A percentile compares a stretch with the other conserved stretches of the same genome.
Evolutionary conservation across 2,113 vertebrate genomes (phyloP).

Genomic region (Thalassoma bifasciatum): DNA sequence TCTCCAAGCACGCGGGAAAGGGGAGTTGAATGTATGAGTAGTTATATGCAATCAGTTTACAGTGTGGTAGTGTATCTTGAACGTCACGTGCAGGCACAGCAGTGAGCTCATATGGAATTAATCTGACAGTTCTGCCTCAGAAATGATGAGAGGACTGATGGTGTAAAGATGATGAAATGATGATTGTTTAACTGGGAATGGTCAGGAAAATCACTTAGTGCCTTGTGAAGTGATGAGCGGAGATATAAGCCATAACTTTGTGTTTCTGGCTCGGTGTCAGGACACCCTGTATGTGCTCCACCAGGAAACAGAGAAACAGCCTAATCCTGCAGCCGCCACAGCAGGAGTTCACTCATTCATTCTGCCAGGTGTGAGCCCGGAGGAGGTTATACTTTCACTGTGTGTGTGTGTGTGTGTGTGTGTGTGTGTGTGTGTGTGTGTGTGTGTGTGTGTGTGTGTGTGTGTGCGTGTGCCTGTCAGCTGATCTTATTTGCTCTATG

Average conservation of each 20-base stretch:
- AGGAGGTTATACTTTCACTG: too few relatives aligned
- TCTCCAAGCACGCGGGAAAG: constrained; percentile 20
- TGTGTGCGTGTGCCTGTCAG: too few relatives aligned
- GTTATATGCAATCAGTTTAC: constrained; percentile 14
- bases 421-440: too few relatives aligned
- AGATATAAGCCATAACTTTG: constrained; percentile 18
- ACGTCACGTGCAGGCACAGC: constrained; percentile 15
- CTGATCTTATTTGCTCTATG: too few relatives aligned
- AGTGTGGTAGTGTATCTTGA: constrained; percentile 1
- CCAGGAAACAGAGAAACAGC: neutral
- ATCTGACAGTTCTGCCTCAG: constrained; percentile 19
- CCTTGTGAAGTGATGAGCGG: constrained; percentile 36
- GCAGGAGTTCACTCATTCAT: neutral
- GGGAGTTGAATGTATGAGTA: constrained; percentile 5
- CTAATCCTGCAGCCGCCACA: too few relatives aligned
- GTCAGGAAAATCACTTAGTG: constrained; percentile 48
- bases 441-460: too few relatives aligned
- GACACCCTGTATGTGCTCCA: neutral
- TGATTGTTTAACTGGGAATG: constrained; percentile 29
- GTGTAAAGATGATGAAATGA: constrained; percentile 43
- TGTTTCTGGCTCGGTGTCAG: neutral
- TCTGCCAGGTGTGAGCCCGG: too few relatives aligned
- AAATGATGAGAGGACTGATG: constrained; percentile 35
- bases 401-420: too few relatives aligned
- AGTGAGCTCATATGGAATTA: constrained; percentile 31